Evolutionary conservation across 2,888 invertebrate species (phyloP), one percentile per base, ranked within the genome.

Genomic region (Gastrophysa polygoni): DNA sequence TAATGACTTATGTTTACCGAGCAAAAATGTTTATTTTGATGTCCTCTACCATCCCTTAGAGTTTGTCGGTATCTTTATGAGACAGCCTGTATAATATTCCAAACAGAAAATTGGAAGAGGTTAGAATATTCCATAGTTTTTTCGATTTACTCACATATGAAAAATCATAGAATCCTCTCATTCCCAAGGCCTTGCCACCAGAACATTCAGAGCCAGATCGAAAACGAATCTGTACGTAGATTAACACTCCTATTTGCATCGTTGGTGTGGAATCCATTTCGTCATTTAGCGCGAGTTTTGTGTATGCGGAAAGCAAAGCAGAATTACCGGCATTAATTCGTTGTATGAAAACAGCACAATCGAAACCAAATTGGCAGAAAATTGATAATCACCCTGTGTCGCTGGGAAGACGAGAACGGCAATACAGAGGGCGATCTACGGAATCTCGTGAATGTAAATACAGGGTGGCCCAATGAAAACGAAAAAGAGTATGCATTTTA

Each of bases 291-390:
- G 59, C 56, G 64, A 67, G 66, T 68, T 38, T 56, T 63, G 65
- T 67, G 68, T 63, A 64, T 68, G 68, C 68, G 60, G 66, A 66
- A 64, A 69, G 68, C 71, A 64, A 67, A 67, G 68, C 61, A 72
- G 70, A 72, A 73, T 76, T 73, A 74, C 73, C 71, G 72, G 71
- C 74, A 71, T 74, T 75, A 76, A 73, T 73, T 71, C 69, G 74
- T 71, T 73, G 72, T 76, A 75, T 76, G 79, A 78, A 77, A 80
- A 79, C 77, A 77, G 68, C 77, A 80, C 80, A 80, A 81, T 81
- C 80, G 78, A 75, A 80, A 78, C 78, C 81, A 82, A 81, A 82
- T 82, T 81, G 82, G 82, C 78, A 81, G 81, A 82, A 82, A 82
- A 82, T 82, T 81, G 80, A 82, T 82, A 82, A 81, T 81, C 80